Evolutionary conservation across 2,888 invertebrate genomes (phyloP).

Genomic region (Drosophila merina): DNA sequence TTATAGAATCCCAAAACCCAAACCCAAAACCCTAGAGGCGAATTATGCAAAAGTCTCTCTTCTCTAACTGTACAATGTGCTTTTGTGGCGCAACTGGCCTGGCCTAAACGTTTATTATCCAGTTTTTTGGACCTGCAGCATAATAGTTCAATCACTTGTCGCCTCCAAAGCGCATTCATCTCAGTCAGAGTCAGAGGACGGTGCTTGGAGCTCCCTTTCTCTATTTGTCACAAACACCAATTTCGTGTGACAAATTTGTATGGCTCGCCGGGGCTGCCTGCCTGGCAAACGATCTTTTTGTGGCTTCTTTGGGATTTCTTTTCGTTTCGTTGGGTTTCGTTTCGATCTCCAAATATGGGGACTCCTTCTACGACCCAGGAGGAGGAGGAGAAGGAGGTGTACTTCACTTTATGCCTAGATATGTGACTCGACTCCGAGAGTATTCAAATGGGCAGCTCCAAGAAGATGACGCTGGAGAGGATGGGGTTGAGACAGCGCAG

Average conservation of each 20-base stretch:
- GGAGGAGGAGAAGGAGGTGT: constrained; percentile 46
- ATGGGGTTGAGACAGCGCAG: constrained; percentile 23
- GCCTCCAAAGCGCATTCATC: constrained; percentile 48
- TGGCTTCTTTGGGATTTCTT: constrained; percentile 22
- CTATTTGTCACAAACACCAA: constrained; percentile 80
- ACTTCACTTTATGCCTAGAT: constrained; percentile 63
- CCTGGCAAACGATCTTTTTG: neutral
- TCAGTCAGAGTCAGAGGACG: neutral
- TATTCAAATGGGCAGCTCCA: constrained; percentile 66
- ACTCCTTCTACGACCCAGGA: constrained; percentile 48
- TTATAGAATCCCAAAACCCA: neutral
- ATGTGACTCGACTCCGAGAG: constrained; percentile 42
- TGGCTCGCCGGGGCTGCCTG: constrained; percentile 17
- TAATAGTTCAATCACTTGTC: constrained; percentile 78
- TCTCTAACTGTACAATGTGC: constrained; percentile 68
- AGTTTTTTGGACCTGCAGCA: constrained; percentile 48
- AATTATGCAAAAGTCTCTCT: constrained; percentile 25
- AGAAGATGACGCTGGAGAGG: neutral
- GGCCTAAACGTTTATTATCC: constrained; percentile 55
- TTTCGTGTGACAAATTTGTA: constrained; percentile 80
- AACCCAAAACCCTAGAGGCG: neutral
- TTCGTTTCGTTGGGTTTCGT: constrained; percentile 6
- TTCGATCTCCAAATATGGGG: constrained; percentile 68
- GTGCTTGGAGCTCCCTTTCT: constrained; percentile 19
- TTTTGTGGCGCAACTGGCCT: constrained; percentile 47